A percentile compares a stretch with the other conserved stretches of the same genome.
These are phyloP conservation scores for Frankliniella fusca DNA, from an alignment of 2,888 invertebrate species.

Conservation along the genomic window DNA sequence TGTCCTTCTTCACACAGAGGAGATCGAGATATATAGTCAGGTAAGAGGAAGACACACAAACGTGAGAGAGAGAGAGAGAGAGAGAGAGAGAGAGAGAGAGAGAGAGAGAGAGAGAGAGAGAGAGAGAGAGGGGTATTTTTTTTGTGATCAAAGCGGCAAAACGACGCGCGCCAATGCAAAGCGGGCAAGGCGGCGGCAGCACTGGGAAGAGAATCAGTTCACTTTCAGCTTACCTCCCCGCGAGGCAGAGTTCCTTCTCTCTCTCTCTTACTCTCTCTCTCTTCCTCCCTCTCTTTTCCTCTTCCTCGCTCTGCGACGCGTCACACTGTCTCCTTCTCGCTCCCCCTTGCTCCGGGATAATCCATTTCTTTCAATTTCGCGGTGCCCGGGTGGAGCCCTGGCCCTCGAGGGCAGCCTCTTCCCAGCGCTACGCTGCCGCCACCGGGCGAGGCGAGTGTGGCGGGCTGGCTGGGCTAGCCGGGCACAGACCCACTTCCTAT, in stretches of 20 bases:
- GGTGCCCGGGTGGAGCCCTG: not conserved
- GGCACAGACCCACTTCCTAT: not conserved
- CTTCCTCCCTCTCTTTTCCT: not conserved
- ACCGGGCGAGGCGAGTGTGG: too few species aligned
- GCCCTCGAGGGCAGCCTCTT: not conserved
- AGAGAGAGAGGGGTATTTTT: not conserved
- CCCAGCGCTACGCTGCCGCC: too few species aligned
- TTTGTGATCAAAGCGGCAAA: too few species aligned
- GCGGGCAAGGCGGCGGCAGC: not conserved
- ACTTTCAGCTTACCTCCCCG: not conserved
- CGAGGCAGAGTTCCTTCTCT: not conserved
- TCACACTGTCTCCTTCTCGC: not conserved
- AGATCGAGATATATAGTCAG: too few species aligned
- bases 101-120: not conserved
- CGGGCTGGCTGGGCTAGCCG: not conserved
- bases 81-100: not conserved
- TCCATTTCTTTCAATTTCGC: conserved; percentile 21
- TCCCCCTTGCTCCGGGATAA: not conserved
- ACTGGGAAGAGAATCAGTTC: not conserved
- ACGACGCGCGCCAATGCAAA: not conserved
- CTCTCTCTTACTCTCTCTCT: not conserved
- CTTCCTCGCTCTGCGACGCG: not conserved
- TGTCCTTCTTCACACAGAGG: too few species aligned
- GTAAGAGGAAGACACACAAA: too few species aligned
- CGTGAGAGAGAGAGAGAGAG: not conserved